Evolutionary conservation across 2,797 vertebrate genomes (phyloP).

Genomic region (Poecile montanus): DNA sequence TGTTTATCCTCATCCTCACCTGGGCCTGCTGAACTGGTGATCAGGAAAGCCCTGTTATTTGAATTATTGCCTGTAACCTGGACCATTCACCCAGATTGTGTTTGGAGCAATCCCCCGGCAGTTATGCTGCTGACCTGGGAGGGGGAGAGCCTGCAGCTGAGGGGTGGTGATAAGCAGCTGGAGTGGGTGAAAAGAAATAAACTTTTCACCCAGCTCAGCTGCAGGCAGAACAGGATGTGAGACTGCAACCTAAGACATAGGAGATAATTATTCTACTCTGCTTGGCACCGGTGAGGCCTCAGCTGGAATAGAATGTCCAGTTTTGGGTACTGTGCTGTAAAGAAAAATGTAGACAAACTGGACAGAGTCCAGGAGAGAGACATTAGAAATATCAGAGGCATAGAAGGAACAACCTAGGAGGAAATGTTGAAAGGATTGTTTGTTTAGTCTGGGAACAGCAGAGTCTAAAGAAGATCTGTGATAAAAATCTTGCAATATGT

Average conservation of each 20-base stretch:
- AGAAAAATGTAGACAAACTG: constrained; percentile 54
- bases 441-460: constrained; percentile 61
- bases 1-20: not conserved
- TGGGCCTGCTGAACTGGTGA: not conserved
- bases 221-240: constrained; percentile 70
- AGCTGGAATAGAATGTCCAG: constrained; percentile 64
- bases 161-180: constrained; percentile 62
- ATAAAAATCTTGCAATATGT: constrained; percentile 55
- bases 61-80: not conserved
- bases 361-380: constrained; percentile 46
- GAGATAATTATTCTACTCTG: constrained; percentile 68
- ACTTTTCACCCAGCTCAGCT: constrained; percentile 72
- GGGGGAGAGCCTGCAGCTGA: constrained; percentile 57
- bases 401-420: constrained; percentile 41
- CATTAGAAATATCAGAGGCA: constrained; percentile 30
- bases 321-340: constrained; percentile 55
- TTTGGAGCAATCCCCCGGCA: not conserved
- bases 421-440: constrained; percentile 62
- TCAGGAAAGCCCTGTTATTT: not conserved
- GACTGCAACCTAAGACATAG: constrained; percentile 64
- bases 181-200: constrained; percentile 68
- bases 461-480: constrained; percentile 7
- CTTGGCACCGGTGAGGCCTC: constrained; percentile 64
- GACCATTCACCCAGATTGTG: not conserved
- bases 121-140: constrained; percentile 5